Evolutionary conservation across 2,888 invertebrate species (phyloP).

Genomic region (Yponomeuta malinellus): DNA sequence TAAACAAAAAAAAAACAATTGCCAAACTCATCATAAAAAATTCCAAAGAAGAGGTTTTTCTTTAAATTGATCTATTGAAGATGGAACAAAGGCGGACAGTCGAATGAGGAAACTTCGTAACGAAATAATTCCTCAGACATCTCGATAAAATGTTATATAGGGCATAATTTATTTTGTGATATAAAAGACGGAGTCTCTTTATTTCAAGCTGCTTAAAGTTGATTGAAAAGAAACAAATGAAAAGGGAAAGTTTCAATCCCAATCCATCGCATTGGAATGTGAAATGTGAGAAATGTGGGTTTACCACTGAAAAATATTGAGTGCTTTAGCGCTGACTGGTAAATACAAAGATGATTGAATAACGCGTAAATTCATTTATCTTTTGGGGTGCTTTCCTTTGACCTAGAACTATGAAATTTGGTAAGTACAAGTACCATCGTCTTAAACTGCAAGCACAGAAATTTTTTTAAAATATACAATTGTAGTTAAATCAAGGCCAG

Average conservation of each 20-base stretch:
- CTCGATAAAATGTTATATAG: background rate
- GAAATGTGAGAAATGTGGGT: constrained; percentile 27
- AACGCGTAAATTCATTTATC: too few relatives aligned
- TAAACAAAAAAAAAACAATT: too few relatives aligned
- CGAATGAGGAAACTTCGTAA: constrained; percentile 7
- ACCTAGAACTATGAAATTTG: too few relatives aligned
- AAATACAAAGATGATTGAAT: too few relatives aligned
- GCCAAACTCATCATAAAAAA: background rate
- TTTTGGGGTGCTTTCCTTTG: too few relatives aligned
- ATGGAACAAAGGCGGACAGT: background rate
- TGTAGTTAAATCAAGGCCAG: too few relatives aligned
- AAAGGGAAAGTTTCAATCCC: constrained; percentile 35
- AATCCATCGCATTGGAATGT: constrained; percentile 37
- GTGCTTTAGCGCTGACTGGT: background rate
- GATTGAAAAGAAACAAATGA: constrained; percentile 49
- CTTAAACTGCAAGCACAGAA: too few relatives aligned
- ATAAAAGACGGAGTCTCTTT: background rate
- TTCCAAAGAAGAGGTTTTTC: background rate
- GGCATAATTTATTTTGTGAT: background rate
- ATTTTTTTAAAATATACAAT: too few relatives aligned
- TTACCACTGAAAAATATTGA: background rate
- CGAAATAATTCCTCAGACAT: background rate
- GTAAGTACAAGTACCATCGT: too few relatives aligned
- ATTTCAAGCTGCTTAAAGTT: constrained; percentile 25
- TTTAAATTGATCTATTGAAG: background rate